Evolutionary conservation across 1,140 invertebrate species (phyloP).

Genomic region (Drosophila simulans): DNA sequence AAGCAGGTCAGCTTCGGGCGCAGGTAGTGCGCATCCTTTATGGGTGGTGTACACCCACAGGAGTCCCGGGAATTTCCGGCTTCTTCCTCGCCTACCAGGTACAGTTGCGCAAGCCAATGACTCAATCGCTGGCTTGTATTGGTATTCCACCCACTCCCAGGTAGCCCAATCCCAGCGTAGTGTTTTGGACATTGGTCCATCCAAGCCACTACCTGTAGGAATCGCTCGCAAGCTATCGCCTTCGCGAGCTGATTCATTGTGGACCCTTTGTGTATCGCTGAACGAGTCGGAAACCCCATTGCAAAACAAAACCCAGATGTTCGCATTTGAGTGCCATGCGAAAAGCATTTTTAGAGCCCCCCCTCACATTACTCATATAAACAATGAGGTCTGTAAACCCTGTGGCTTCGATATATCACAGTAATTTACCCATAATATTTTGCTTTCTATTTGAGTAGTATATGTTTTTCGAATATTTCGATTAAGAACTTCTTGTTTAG

Average conservation of each 20-base stretch:
- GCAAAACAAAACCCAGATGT: conserved; percentile 11
- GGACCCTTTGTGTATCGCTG: background rate
- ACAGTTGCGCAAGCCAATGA: conserved; percentile 41
- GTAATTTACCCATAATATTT: background rate
- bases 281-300: conserved; percentile 16
- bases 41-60: too few species aligned
- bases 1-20: background rate
- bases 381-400: background rate
- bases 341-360: background rate
- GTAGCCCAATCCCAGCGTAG: background rate
- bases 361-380: background rate
- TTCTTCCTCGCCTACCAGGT: conserved; percentile 1
- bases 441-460: background rate
- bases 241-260: conserved; percentile 10
- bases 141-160: background rate
- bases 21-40: conserved; percentile 5
- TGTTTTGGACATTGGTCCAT: background rate
- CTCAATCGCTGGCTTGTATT: background rate
- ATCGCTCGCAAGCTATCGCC: background rate
- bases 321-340: background rate
- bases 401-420: background rate
- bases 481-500: too few species aligned
- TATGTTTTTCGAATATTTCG: background rate
- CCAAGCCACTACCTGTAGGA: background rate
- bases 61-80: conserved; percentile 15